Evolutionary conservation across 2,113 vertebrate species (phyloP).

Genomic region (Ophiodon elongatus): DNA sequence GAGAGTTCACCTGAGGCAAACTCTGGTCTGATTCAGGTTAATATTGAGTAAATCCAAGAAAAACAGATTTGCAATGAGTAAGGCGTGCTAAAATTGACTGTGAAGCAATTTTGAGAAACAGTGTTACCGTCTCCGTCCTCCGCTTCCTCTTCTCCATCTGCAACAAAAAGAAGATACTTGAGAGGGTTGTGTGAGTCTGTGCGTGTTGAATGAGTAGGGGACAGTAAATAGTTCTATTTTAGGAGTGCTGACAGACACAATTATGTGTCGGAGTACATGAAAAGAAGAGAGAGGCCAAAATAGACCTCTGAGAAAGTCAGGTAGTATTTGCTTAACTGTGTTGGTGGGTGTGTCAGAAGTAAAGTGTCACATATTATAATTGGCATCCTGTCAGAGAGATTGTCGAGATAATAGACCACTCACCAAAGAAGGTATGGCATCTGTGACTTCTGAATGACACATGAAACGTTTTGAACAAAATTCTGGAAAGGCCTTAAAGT

Average conservation of each 20-base stretch:
- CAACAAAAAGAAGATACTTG: constrained; percentile 41
- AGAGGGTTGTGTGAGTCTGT: not conserved
- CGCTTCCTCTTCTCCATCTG: constrained; percentile 69
- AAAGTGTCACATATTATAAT: not conserved
- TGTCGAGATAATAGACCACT: not conserved
- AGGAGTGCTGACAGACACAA: not conserved
- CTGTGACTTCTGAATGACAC: constrained; percentile 32
- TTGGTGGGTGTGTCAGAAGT: not conserved
- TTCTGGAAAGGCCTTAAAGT: not conserved
- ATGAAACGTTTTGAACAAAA: not conserved
- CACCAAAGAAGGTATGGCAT: constrained; percentile 1
- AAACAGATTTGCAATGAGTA: not conserved
- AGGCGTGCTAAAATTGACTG: not conserved
- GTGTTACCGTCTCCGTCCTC: constrained; percentile 74
- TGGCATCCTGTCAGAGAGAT: not conserved
- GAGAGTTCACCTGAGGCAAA: not conserved
- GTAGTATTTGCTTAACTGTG: not conserved
- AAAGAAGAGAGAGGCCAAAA: not conserved
- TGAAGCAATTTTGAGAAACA: not conserved
- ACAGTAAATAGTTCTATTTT: not conserved
- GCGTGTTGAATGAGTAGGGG: not conserved
- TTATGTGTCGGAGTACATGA: not conserved
- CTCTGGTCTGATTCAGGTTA: not conserved
- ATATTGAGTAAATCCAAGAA: not conserved
- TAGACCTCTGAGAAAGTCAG: not conserved